phyloP scores from a whole-genome alignment of 2,888 invertebrate species.

The Cosmopolites sordidus region DNA sequence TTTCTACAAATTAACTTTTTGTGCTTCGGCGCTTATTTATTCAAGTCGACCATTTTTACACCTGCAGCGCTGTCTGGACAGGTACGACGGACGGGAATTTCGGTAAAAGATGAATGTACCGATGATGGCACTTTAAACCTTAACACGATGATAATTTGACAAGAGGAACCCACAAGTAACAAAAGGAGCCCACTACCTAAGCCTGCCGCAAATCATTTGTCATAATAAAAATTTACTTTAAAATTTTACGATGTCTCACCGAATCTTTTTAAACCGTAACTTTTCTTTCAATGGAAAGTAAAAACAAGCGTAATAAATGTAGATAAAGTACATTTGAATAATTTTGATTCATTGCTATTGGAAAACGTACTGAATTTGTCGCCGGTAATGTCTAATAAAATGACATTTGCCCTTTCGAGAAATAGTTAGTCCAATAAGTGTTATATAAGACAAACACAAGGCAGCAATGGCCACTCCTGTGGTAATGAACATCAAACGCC shows the following conservation, averaged over 20 bases:
- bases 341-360: no score
- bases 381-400: no score
- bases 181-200: constrained; percentile 35
- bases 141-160: constrained; percentile 41
- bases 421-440: no score
- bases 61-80: constrained; percentile 23
- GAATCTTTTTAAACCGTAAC: constrained; percentile 15
- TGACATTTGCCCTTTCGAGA: no score
- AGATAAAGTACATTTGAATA: no score
- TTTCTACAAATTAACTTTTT: constrained; percentile 4
- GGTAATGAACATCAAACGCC: no score
- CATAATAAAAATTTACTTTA: constrained; percentile 37
- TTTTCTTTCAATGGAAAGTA: neutral
- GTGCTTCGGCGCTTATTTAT: constrained; percentile 19
- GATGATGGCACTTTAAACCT: constrained; percentile 37
- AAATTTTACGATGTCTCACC: constrained; percentile 25
- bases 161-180: constrained; percentile 38
- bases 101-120: constrained; percentile 34
- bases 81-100: constrained; percentile 21
- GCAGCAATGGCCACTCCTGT: no score
- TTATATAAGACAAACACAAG: no score
- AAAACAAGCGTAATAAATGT: no score
- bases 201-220: constrained; percentile 38
- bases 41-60: constrained; percentile 26
- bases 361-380: no score